phyloP scores from a whole-genome alignment of 2,797 vertebrate species.

The Sebastes cheni region DNA sequence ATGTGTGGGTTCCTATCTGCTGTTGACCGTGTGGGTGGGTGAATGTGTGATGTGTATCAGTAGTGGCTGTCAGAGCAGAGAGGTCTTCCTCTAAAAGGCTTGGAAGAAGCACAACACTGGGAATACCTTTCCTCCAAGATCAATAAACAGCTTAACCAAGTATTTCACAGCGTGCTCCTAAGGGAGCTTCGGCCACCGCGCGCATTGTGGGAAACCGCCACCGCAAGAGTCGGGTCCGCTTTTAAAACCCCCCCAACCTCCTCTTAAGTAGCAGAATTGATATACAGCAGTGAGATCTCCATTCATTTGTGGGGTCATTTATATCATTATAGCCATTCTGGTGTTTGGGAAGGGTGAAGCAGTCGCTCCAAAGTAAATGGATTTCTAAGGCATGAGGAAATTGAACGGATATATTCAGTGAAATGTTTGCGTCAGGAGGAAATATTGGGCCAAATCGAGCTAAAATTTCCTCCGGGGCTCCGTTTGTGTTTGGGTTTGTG shows the following conservation, averaged over 20 bases:
- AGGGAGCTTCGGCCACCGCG: constrained; percentile 18
- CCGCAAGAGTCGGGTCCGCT: background rate
- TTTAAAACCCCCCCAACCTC: constrained; percentile 36
- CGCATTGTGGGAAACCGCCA: background rate
- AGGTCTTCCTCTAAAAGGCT: constrained; percentile 63
- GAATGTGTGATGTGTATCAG: constrained; percentile 61
- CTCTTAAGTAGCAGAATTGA: constrained; percentile 48
- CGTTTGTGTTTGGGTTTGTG: constrained; percentile 18
- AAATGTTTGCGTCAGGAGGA: constrained; percentile 54
- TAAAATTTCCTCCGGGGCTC: constrained; percentile 45
- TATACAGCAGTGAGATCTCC: constrained; percentile 43
- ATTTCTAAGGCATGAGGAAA: constrained; percentile 51
- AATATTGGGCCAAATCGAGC: constrained; percentile 43
- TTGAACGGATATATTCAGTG: constrained; percentile 58
- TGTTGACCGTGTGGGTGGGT: constrained; percentile 42
- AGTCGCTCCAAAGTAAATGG: constrained; percentile 47
- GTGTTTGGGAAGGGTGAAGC: constrained; percentile 11
- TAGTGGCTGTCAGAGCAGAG: constrained; percentile 46
- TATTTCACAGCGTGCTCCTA: constrained; percentile 59
- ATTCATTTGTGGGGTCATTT: constrained; percentile 63
- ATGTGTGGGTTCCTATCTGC: constrained; percentile 16
- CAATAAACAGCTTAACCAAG: constrained; percentile 76
- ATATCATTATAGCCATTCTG: constrained; percentile 59
- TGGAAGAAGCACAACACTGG: constrained; percentile 42
- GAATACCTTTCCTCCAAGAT: constrained; percentile 67